Conservation (phyloP, 2,888 invertebrate genomes). For the Mimas tiliae region DNA sequence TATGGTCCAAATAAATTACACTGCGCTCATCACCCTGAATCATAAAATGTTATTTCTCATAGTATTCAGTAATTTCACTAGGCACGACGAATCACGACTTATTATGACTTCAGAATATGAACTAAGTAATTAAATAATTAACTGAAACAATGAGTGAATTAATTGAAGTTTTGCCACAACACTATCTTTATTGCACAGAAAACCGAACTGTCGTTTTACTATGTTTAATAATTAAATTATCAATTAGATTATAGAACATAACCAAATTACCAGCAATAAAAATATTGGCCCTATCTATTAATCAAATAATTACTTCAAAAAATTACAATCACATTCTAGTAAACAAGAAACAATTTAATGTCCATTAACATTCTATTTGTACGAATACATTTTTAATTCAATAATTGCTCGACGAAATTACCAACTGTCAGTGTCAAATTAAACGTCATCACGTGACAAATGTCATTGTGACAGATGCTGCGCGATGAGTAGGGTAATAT, state of each 20-base stretch:
- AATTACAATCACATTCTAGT: conserved; percentile 52
- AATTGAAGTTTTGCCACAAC: no score
- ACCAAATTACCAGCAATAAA: conserved; percentile 18
- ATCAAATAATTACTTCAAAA: conserved; percentile 45
- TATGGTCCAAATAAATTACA: no score
- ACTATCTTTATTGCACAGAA: no score
- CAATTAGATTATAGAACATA: conserved; percentile 21
- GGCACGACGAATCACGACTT: no score
- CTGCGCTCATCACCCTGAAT: background rate
- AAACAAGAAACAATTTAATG: conserved; percentile 69
- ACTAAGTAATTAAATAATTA: no score
- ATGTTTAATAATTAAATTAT: no score
- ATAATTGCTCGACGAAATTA: conserved; percentile 68
- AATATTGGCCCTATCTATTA: conserved; percentile 36
- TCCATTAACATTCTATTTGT: conserved; percentile 68
- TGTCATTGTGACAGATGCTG: conserved; percentile 76
- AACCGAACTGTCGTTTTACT: no score
- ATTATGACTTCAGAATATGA: no score
- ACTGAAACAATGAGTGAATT: no score
- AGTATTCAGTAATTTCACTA: no score
- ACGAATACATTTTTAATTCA: conserved; percentile 80
- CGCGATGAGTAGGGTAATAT: conserved; percentile 27
- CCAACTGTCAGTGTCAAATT: conserved; percentile 67
- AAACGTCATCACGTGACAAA: conserved; percentile 80
- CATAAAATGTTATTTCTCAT: no score